Evolutionary conservation across 2,888 invertebrate genomes (phyloP).

Genomic region (Muscina levida): DNA sequence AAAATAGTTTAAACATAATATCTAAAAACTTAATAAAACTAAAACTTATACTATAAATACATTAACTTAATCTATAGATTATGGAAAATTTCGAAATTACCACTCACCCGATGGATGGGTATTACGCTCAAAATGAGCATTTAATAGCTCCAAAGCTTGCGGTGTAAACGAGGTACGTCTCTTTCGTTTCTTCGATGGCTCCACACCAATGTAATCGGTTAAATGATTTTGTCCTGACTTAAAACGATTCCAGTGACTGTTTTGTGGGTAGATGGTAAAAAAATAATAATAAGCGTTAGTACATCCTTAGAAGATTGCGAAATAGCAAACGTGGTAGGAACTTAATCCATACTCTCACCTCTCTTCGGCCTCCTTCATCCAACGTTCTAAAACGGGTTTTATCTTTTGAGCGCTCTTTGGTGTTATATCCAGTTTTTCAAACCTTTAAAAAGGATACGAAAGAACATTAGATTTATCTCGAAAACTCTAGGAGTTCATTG

Average conservation of each 20-base stretch:
- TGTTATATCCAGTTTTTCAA: constrained; percentile 99
- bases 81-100: constrained; percentile 72
- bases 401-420: constrained; percentile 99
- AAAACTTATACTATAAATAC: not conserved
- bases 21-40: too few species aligned
- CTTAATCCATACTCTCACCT: constrained; percentile 84
- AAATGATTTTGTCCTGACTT: constrained; percentile 95
- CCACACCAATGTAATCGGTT: constrained; percentile 97
- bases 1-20: too few species aligned
- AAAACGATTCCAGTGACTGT: constrained; percentile 87
- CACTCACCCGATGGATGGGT: constrained; percentile 97
- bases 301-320: constrained; percentile 42
- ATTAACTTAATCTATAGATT: not conserved
- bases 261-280: constrained; percentile 4
- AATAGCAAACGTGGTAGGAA: constrained; percentile 72
- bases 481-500: constrained; percentile 1
- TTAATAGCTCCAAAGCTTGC: constrained; percentile 95
- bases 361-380: constrained; percentile 99
- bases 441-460: constrained; percentile 83
- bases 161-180: constrained; percentile 98
- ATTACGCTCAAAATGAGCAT: constrained; percentile 97
- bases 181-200: constrained; percentile 98
- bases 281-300: constrained; percentile 63
- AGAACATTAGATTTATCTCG: constrained; percentile 44
- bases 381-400: constrained; percentile 98